Base-by-base conservation (phyloP, 2,888 invertebrate genomes). In the Chrysina gloriosa region DNA sequence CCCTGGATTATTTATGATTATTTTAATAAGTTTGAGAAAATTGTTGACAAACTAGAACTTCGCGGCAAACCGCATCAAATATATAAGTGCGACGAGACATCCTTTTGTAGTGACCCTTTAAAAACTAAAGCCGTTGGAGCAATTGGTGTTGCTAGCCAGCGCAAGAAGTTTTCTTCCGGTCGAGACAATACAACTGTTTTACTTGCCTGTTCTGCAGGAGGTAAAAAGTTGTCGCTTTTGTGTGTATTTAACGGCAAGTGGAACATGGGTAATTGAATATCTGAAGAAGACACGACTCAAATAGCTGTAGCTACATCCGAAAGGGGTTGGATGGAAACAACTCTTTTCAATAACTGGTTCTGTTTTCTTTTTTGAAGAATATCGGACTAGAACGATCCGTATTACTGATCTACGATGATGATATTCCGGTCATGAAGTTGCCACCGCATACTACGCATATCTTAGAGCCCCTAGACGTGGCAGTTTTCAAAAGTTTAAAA, bases 31-130 rank as follows among this genome's bases (percentile, higher is more conserved):
- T 31, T 31, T n/a, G n/a, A 31, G n/a, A n/a, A 31, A 31, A 31
- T n/a, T 31, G n/a, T 31, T 31, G 31, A 31, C n/a, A 31, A 31
- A 31, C 2, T 31, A n/a, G 31, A n/a, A n/a, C 6, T 31, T 31
- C 9, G 9, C n/a, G 31, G n/a, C n/a, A 31, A 31, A 31, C 31
- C 31, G 7, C 31, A 31, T 6, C n/a, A 9, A 31, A 31, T 31
- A 6, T 31, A n/a, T 6, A 45, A 45, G 7, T 29, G 29, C n/a
- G 63, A 63, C 45, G 31, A 63, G 27, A 47, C 27, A 9, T 31
- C 31, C 25, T 63, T 63, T 27, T 63, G 63, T 47, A 21, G 9
- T n/a, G 63, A 63, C 31, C 48, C 63, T 2, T 29, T n/a, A 16
- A 63, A 47, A 45, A 45, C 19, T 3, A 45, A 16, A 45, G 45